Base-by-base conservation (phyloP, 2,113 vertebrate species). In the Pristiophorus japonicus region DNA sequence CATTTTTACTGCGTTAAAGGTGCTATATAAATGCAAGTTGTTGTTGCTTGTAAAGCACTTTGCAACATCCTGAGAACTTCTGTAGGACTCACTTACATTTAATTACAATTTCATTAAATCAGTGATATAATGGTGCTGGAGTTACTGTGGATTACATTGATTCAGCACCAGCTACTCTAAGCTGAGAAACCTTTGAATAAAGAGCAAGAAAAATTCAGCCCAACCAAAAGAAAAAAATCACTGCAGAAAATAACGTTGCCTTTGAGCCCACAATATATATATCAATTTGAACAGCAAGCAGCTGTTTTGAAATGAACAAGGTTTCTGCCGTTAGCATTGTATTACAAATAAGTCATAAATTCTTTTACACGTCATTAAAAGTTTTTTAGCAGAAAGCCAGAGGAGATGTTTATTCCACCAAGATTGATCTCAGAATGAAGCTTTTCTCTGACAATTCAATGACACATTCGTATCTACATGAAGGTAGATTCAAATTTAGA, bases 341-440 rank as follows among this genome's bases (percentile, higher is more conserved):
- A 20, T 81, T 42, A 81, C 85, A 55, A 88, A 88, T 91, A 91
- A 62, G 51, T 91, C 87, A 91, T 91, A n/a, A 62, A 91, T 59
- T 91, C 51, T 62, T 59, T 91, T 62, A 59, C 51, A 91, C 27
- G 34, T 91, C 55, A 91, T 91, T 59, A 91, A 91, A 91, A 47
- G 24, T 34, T 59, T 34, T 34, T 59, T 59, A 91, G 87, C 51
- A 62, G 55, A 34, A 62, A 91, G 34, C 55, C 87, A n/a, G 55
- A 59, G 55, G 22, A 59, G 34, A 59, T 59, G 51, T 91, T 91
- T 91, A 91, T 12, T 91, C 27, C 55, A 62, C 55, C 30, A 14
- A 16, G 11, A 30, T 34, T 62, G 55, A 91, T 14, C 87, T 91
- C 55, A 62, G 55, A 91, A 59, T 91, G 11, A 91, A 14, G 87